These are phyloP conservation scores for Nymphalis io DNA, from an alignment of 1,140 invertebrate genomes.

Conservation along the genomic window DNA sequence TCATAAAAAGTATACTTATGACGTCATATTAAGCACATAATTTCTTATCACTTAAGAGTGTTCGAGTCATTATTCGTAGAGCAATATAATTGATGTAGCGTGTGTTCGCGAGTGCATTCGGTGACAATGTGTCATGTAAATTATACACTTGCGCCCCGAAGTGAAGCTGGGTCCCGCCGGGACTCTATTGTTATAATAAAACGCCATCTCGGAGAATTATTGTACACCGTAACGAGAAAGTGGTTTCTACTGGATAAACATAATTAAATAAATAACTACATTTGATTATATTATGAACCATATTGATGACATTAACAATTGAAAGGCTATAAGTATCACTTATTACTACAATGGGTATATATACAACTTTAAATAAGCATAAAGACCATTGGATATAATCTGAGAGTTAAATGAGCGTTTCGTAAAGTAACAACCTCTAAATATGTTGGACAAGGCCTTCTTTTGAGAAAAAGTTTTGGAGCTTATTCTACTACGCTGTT, in stretches of 20 bases:
- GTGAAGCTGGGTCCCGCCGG: conserved; percentile 44
- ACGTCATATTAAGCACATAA: not conserved
- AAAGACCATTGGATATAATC: no score
- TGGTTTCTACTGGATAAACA: not conserved
- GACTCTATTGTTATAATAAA: conserved; percentile 78
- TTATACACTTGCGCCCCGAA: conserved; percentile 66
- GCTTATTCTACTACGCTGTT: no score
- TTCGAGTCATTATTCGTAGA: conserved; percentile 2
- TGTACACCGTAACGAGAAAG: conserved; percentile 43
- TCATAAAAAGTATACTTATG: not conserved
- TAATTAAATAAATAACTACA: not conserved
- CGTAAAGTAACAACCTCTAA: no score
- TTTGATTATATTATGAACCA: no score
- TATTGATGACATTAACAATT: no score
- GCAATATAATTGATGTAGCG: conserved; percentile 48
- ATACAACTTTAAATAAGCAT: no score
- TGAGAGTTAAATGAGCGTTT: no score
- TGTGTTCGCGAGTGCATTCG: conserved; percentile 56
- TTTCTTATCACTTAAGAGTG: conserved; percentile 13
- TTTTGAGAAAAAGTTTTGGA: no score
- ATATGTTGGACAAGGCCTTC: no score
- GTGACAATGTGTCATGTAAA: conserved; percentile 72
- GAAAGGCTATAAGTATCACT: no score
- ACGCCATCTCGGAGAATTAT: conserved; percentile 67
- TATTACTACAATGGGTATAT: no score